A percentile compares a stretch with the other conserved stretches of the same genome.
These are phyloP conservation scores for Scomberomorus guttatus DNA, from an alignment of 2,797 vertebrate genomes.

Conservation along the genomic window DNA sequence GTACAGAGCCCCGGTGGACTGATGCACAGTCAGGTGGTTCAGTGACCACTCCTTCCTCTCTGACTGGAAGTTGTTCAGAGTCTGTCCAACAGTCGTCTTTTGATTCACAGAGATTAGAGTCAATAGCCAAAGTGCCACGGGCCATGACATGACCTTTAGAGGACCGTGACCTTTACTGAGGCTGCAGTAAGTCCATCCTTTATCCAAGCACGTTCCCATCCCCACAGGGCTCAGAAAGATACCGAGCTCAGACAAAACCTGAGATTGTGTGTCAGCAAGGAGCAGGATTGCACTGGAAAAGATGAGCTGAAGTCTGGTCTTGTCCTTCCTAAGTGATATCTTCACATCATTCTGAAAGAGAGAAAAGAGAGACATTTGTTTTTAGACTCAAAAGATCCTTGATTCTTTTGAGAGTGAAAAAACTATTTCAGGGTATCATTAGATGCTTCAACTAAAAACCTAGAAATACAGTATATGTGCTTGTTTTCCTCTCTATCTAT, in stretches of 20 bases:
- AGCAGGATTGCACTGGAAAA: constrained; percentile 39
- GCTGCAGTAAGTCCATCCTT: constrained; percentile 77
- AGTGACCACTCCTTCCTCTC: constrained; percentile 95
- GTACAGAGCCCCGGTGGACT: constrained; percentile 92
- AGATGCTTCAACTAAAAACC: constrained; percentile 44
- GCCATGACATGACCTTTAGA: constrained; percentile 75
- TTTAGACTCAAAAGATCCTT: constrained; percentile 39
- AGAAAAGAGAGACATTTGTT: constrained; percentile 68
- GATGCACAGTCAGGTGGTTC: constrained; percentile 95
- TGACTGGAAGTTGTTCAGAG: constrained; percentile 91
- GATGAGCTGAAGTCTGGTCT: constrained; percentile 62
- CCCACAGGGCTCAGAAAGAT: constrained; percentile 63
- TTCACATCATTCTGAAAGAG: constrained; percentile 96
- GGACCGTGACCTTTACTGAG: constrained; percentile 63
- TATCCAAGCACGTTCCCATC: constrained; percentile 80
- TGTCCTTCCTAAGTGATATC: constrained; percentile 61
- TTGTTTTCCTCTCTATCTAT: constrained; percentile 56
- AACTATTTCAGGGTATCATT: constrained; percentile 44
- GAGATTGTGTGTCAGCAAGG: constrained; percentile 49
- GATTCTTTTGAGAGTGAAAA: constrained; percentile 38
- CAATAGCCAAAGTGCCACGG: constrained; percentile 75
- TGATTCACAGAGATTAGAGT: constrained; percentile 73
- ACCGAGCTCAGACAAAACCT: constrained; percentile 54
- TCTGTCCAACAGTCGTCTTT: constrained; percentile 77
- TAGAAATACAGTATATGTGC: constrained; percentile 25